A percentile compares a stretch with the other conserved stretches of the same genome.
These are phyloP conservation scores for Diplazon laetatorius DNA, from an alignment of 2,888 invertebrate genomes.

Conservation along the genomic window DNA sequence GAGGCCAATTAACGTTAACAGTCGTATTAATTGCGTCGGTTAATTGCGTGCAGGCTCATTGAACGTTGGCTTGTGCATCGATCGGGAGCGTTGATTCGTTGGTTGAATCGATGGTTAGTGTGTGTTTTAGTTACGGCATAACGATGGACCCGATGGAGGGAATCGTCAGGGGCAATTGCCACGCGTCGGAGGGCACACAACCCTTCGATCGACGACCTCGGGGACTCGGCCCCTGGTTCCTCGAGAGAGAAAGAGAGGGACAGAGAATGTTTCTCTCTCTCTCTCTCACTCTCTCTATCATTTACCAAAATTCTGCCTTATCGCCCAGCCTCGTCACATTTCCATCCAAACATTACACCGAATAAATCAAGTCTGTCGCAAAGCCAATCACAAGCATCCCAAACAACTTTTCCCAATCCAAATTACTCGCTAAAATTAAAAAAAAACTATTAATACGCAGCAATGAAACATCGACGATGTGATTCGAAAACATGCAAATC, in stretches of 20 bases:
- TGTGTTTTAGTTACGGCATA: conserved; percentile 20
- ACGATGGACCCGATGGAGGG: conserved; percentile 13
- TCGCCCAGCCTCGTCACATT: not conserved
- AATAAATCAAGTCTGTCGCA: conserved; percentile 7
- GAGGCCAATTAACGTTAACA: not conserved
- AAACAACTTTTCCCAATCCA: conserved; percentile 8
- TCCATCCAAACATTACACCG: not conserved
- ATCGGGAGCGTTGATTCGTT: conserved; percentile 47
- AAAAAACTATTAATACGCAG: conserved; percentile 11
- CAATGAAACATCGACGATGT: conserved; percentile 26
- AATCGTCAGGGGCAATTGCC: conserved; percentile 23
- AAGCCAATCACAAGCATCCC: conserved; percentile 3
- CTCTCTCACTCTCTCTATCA: not conserved
- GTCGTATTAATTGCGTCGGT: conserved; percentile 53
- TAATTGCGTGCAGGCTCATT: conserved; percentile 58
- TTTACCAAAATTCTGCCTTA: not conserved
- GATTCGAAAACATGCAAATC: conserved; percentile 10
- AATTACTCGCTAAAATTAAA: not conserved
- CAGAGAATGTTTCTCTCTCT: too few species aligned
- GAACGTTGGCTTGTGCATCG: conserved; percentile 45
- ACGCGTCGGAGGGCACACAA: conserved; percentile 1
- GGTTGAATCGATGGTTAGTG: conserved; percentile 16
- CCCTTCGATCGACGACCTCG: not conserved
- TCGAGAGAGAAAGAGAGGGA: conserved; percentile 23
- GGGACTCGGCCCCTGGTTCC: conserved; percentile 6